Conservation (phyloP, 2,113 vertebrate species). For the Motacilla tschutschensis region DNA sequence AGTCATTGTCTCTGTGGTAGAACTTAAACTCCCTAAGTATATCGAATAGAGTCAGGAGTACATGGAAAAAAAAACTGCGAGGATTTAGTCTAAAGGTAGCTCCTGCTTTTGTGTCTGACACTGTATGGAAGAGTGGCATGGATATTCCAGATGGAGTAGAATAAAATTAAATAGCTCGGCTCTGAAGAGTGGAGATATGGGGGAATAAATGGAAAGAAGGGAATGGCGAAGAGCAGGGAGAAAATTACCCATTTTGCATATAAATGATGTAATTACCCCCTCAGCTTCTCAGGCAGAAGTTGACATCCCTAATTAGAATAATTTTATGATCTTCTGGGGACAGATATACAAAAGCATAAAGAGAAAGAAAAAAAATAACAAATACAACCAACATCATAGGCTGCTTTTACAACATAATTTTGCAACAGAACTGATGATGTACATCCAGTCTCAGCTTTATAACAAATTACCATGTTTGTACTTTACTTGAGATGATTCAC, state of each 20-base stretch:
- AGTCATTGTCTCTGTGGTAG: not conserved
- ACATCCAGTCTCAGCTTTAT: constrained; percentile 38
- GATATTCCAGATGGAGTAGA: constrained; percentile 49
- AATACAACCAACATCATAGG: constrained; percentile 19
- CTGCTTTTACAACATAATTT: constrained; percentile 52
- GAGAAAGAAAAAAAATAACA: constrained; percentile 48
- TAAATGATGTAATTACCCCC: constrained; percentile 75
- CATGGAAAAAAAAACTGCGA: not conserved
- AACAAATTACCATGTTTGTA: constrained; percentile 40
- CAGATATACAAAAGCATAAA: constrained; percentile 55
- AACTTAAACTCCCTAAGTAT: not conserved
- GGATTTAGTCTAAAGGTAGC: constrained; percentile 2
- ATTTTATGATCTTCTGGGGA: constrained; percentile 65
- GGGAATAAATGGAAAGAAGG: constrained; percentile 54
- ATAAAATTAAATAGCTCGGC: constrained; percentile 56
- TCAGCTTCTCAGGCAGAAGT: constrained; percentile 67
- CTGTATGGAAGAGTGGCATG: constrained; percentile 2
- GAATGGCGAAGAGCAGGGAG: constrained; percentile 52
- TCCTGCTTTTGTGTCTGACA: not conserved
- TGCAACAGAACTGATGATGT: constrained; percentile 15
- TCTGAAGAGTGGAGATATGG: constrained; percentile 53
- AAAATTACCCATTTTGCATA: constrained; percentile 70
- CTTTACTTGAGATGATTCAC: constrained; percentile 26
- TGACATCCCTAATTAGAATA: constrained; percentile 74
- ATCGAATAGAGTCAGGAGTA: not conserved